Evolutionary conservation across 2,797 vertebrate species (phyloP).

Genomic region (Ptychobarbus kaznakovi): DNA sequence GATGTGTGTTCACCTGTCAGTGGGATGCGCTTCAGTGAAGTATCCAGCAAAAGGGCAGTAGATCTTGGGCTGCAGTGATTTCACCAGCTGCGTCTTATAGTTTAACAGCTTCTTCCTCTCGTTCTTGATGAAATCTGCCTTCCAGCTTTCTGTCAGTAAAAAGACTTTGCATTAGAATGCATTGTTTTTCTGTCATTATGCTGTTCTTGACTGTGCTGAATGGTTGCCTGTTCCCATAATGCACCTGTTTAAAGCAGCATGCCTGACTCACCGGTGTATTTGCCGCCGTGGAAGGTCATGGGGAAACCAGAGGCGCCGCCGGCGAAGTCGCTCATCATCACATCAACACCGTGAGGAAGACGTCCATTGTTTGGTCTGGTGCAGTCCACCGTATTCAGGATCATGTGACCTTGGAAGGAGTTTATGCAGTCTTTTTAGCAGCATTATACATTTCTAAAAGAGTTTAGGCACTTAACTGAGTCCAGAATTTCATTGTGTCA

Average conservation of each 20-base stretch:
- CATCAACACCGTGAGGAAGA: slow-evolving; percentile 75
- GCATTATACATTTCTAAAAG: background rate
- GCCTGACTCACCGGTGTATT: slow-evolving; percentile 78
- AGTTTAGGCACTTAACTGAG: background rate
- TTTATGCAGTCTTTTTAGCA: background rate
- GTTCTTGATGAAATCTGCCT: slow-evolving; percentile 77
- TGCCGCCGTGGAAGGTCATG: slow-evolving; percentile 81
- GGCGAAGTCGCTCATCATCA: slow-evolving; percentile 86
- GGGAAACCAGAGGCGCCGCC: slow-evolving; percentile 86
- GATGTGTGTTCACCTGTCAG: slow-evolving; percentile 74
- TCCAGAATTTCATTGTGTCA: too few species aligned
- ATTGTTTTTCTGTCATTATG: background rate
- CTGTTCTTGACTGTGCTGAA: background rate
- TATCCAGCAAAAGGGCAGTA: slow-evolving; percentile 84
- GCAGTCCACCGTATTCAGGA: slow-evolving; percentile 85
- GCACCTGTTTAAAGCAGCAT: background rate
- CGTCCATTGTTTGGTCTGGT: slow-evolving; percentile 80
- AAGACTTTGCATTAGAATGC: background rate
- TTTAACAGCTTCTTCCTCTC: slow-evolving; percentile 82
- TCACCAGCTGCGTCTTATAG: slow-evolving; percentile 80
- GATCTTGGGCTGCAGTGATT: slow-evolving; percentile 75
- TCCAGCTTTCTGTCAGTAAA: slow-evolving; percentile 72
- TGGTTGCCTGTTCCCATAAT: too few species aligned
- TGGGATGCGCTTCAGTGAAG: slow-evolving; percentile 83
- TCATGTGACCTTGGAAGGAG: slow-evolving; percentile 76